These are phyloP conservation scores for Vultur gryphus DNA, from an alignment of 2,797 vertebrate species.

Conservation along the genomic window DNA sequence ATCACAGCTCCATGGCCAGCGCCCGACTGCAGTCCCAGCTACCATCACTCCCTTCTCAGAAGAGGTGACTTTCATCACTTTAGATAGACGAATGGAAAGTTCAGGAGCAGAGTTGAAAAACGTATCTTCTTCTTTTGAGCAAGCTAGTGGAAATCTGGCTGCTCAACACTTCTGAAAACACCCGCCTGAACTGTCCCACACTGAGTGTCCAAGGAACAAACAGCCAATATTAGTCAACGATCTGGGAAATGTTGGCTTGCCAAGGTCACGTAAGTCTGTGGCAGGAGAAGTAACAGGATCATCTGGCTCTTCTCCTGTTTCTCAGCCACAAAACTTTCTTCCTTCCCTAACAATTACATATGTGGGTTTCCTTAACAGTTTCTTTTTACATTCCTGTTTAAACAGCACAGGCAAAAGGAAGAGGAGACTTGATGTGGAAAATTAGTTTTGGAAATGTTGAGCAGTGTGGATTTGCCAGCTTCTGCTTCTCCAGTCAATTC, in stretches of 20 bases:
- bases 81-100: neutral
- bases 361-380: conserved; percentile 67
- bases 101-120: neutral
- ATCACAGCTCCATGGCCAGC: neutral
- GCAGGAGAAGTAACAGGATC: conserved; percentile 53
- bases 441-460: conserved; percentile 68
- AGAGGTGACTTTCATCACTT: neutral
- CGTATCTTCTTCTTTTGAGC: neutral
- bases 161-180: neutral
- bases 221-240: neutral
- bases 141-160: neutral
- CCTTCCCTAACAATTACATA: conserved; percentile 57
- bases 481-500: conserved; percentile 30
- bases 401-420: conserved; percentile 66
- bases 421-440: conserved; percentile 66
- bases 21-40: neutral
- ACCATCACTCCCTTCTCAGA: neutral
- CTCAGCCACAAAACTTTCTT: conserved; percentile 50
- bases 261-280: conserved; percentile 43
- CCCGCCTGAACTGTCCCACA: neutral
- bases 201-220: neutral
- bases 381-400: conserved; percentile 70
- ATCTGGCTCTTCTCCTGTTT: conserved; percentile 43
- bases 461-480: conserved; percentile 33
- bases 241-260: neutral